Evolutionary conservation across 1,140 invertebrate genomes (phyloP), one percentile per base, ranked within the genome.

Genomic region (Patella vulgata): DNA sequence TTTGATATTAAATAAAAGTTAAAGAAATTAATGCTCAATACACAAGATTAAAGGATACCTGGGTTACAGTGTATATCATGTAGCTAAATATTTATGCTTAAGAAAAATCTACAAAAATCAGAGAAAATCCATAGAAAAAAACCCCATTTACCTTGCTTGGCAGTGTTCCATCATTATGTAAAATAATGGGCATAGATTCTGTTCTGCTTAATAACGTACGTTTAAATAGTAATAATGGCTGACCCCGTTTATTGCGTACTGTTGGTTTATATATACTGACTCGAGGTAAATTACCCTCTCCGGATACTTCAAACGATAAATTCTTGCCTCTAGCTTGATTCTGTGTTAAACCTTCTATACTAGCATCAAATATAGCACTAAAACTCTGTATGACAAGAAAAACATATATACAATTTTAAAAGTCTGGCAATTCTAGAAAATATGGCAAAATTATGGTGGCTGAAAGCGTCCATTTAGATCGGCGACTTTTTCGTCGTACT

Each of bases 281-380:
- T 31, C 82, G 55, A 11, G 84, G 84, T 17, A 85, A 71, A 63
- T 82, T 82, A 14, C 84, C 84, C 30, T 85, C 84, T 12, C 84
- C 84, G 21, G 71, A 61, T 4, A 85, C 62, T 51, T 85, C 84
- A 74, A 84, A 85, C 1, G 62, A 73, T 12, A 85, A 63, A 3
- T 70, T 75, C 47, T 72, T 72, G 14, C 76, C 77, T 46, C 73
- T 78, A n/a, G 69, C 63, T 52, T 79, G 79, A 48, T 72, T 75
- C 19, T 62, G 64, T 14, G 75, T 53, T n/a, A 77, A 47, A 19
- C 79, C 80, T 52, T 84, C 83, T 59, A 85, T 72, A 19, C 74
- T 52, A 33, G 81, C 82, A 43, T 85, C 84, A 75, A 85, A 85
- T 8, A 74, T 67, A 27, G 80, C 75, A 66, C 56, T 80, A 68